Base-by-base conservation (phyloP, 2,888 invertebrate genomes). In the Pandemis heparana region DNA sequence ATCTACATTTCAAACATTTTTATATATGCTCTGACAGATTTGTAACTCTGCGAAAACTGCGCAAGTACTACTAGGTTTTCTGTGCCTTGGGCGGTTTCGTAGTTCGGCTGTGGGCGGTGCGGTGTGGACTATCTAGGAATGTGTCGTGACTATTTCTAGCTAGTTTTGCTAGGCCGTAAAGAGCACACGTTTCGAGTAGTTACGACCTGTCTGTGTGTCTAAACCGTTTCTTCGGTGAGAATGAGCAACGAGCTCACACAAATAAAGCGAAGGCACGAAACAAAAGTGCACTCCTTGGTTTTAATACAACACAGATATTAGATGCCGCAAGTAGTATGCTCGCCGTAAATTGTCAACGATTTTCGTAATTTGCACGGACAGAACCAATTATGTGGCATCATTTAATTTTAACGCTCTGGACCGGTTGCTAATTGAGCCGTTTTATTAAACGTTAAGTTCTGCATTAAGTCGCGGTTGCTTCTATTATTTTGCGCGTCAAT, bases 111-210 rank as follows among this genome's bases (percentile, higher is more conserved):
- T 66, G 18, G 75, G 75, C 70, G 73, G 64, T 75, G 76, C 71
- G 77, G 78, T 77, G 80, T 48, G 43, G 67, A 53, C 64, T 70
- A 78, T 78, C 77, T 75, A 75, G 77, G 77, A 78, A 78, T 78
- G 77, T 70, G 70, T 64, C 65, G 69, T 83, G 83, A 80, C 82
- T 85, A 82, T 87, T 81, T 81, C 77, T 76, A 78, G 80, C 77
- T 77, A 78, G 79, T 81, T 79, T 82, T 70, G 76, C 81, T 73
- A 77, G 82, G 86, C 82, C 83, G 83, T 90, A 89, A 91, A 90
- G 80, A 87, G 86, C 87, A 89, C 86, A 88, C 86, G 86, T 86
- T 89, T 85, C 85, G 82, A 81, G 85, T 81, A 84, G 82, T 83
- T 84, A 83, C 80, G 80, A 78, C 77, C 80, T 53, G 69, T 73